These are phyloP conservation scores for Drosophila greeni DNA, from an alignment of 2,888 invertebrate genomes.

Conservation along the genomic window DNA sequence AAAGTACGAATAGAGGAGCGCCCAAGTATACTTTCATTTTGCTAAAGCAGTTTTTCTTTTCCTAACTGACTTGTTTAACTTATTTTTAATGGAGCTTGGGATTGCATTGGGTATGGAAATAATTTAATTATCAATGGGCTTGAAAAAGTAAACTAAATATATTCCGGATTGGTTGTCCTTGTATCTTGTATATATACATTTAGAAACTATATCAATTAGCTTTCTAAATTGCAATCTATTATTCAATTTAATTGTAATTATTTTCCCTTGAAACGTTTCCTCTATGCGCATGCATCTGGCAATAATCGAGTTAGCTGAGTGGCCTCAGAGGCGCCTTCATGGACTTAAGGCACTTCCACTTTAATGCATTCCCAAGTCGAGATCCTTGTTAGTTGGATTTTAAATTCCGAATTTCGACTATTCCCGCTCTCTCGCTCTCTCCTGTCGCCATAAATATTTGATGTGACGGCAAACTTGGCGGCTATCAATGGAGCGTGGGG, in stretches of 20 bases:
- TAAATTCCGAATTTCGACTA: conserved; percentile 30
- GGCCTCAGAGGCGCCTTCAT: neutral
- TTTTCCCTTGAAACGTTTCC: neutral
- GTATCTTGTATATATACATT: too few relatives aligned
- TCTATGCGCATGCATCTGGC: neutral
- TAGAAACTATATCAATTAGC: neutral
- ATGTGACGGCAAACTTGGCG: conserved; percentile 61
- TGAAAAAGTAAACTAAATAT: neutral
- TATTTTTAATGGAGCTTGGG: neutral
- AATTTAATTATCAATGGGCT: neutral
- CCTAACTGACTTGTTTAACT: neutral
- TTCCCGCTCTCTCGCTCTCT: conserved; percentile 26
- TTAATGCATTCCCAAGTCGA: conserved; percentile 26
- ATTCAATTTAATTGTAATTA: neutral
- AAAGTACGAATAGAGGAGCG: neutral
- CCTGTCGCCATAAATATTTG: conserved; percentile 68
- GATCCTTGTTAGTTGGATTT: conserved; percentile 30
- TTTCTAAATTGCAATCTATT: neutral
- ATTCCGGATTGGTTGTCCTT: too few relatives aligned
- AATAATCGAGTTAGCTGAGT: conserved; percentile 2
- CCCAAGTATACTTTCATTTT: neutral
- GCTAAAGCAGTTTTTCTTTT: neutral
- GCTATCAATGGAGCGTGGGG: conserved; percentile 56
- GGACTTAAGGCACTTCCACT: conserved; percentile 10
- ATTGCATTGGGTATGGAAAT: neutral